Base-by-base conservation (phyloP, 1,140 invertebrate species). In the Nasonia longicornis region DNA sequence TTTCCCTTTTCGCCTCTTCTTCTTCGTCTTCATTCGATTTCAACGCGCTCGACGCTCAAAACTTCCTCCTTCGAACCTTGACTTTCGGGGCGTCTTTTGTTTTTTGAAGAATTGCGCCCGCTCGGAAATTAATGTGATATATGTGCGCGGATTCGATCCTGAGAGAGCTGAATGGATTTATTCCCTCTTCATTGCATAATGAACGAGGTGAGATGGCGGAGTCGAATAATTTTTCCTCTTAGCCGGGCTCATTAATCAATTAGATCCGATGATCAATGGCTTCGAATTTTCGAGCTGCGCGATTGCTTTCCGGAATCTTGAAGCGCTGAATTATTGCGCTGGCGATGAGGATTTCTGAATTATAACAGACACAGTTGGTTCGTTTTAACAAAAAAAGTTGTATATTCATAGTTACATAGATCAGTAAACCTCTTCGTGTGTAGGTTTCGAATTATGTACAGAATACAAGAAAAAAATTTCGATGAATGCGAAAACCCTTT, bases 361-460 rank as follows among this genome's bases (percentile, higher is more conserved):
- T 58, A n/a, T 20, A 58, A 58, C 1, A 58, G 52, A 58, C 20
- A 58, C 52, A 20, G 6, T n/a, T 58, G 2, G 20, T 58, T 58
- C 20, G 16, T 58, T 58, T 58, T 70, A 81, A 76, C 72, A 81
- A 76, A 81, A 80, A 48, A 58, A 58, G 16, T 58, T n/a, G 20
- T 71, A 71, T 71, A 35, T 71, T 35, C 31, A 81, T 67, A 81
- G 8, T 70, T 80, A 81, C 52, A 77, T n/a, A 35, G 0, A 26
- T 26, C 58, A 48, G 74, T 72, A 72, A 81, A 71, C 31, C 11
- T 67, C 64, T 22, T 71, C 16, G 69, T 72, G 71, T 77, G 64
- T 35, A 76, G 52, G 48, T 70, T 81, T 48, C 38, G 10, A 63
- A 72, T 66, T 77, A 81, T 77, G 16, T 77, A 81, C 80, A 81